Conservation (phyloP, 2,888 invertebrate genomes). For the Harpalus rufipes region DNA sequence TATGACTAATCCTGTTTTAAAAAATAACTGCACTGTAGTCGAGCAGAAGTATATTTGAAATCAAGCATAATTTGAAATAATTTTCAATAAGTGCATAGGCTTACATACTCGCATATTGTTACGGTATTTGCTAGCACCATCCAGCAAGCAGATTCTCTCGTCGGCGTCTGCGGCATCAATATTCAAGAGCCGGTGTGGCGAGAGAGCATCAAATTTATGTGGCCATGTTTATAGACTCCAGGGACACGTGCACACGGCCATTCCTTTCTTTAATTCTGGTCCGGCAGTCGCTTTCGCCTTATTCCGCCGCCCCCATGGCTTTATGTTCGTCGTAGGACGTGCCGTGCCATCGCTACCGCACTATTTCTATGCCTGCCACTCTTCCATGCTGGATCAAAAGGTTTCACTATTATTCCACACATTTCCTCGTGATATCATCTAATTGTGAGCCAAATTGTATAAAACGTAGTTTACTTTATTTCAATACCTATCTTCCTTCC, state of each 20-base stretch:
- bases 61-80: constrained; percentile 21
- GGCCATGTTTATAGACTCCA: constrained; percentile 78
- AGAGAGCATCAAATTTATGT: constrained; percentile 78
- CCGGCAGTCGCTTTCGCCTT: constrained; percentile 70
- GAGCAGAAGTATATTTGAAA: not conserved
- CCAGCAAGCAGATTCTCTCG: not conserved
- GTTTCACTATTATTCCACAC: not conserved
- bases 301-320: constrained; percentile 32
- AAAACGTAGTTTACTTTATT: no score
- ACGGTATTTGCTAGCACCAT: constrained; percentile 12
- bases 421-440: no score
- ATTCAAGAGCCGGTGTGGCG: constrained; percentile 75
- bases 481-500: no score
- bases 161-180: constrained; percentile 71
- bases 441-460: no score
- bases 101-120: not conserved
- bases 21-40: no score
- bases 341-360: not conserved
- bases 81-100: not conserved
- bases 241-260: constrained; percentile 76
- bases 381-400: not conserved
- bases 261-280: constrained; percentile 77
- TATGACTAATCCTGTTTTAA: no score
- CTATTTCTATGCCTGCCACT: constrained; percentile 8
- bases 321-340: constrained; percentile 59